phyloP scores from a whole-genome alignment of 2,113 vertebrate species.

The Stomatorhinus ivindoensis region DNA sequence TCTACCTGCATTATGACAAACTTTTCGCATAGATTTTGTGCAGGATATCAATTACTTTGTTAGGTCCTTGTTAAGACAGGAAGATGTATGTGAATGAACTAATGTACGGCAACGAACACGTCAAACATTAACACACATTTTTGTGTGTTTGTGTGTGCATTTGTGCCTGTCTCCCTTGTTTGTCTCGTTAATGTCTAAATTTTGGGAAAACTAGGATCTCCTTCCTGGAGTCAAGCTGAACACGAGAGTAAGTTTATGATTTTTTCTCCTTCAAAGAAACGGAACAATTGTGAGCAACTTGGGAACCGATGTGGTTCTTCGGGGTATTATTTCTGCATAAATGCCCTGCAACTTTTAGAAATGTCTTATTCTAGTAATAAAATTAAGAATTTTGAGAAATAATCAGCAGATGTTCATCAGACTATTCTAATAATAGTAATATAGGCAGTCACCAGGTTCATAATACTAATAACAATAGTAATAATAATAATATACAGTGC shows the following conservation, averaged over 20 bases:
- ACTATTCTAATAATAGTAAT: background rate
- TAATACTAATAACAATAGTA: no score
- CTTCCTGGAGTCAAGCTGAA: conserved; percentile 24
- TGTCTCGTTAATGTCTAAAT: conserved; percentile 15
- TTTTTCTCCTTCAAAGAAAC: background rate
- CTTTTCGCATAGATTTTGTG: background rate
- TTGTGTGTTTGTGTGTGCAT: conserved; percentile 9
- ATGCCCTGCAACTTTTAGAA: background rate
- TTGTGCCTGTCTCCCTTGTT: background rate
- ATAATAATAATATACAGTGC: no score
- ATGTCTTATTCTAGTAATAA: background rate
- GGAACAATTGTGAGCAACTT: background rate
- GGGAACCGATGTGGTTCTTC: background rate
- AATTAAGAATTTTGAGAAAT: background rate
- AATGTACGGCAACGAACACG: background rate
- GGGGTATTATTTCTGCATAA: background rate
- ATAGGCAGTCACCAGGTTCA: background rate
- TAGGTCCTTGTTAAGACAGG: background rate
- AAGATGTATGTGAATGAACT: background rate
- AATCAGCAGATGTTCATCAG: background rate
- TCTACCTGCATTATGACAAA: background rate
- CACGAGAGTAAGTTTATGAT: conserved; percentile 23
- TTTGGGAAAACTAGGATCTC: conserved; percentile 23
- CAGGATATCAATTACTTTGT: background rate
- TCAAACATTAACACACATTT: background rate